Base-by-base conservation (phyloP, 2,888 invertebrate species). In the Odontocerum albicorne region DNA sequence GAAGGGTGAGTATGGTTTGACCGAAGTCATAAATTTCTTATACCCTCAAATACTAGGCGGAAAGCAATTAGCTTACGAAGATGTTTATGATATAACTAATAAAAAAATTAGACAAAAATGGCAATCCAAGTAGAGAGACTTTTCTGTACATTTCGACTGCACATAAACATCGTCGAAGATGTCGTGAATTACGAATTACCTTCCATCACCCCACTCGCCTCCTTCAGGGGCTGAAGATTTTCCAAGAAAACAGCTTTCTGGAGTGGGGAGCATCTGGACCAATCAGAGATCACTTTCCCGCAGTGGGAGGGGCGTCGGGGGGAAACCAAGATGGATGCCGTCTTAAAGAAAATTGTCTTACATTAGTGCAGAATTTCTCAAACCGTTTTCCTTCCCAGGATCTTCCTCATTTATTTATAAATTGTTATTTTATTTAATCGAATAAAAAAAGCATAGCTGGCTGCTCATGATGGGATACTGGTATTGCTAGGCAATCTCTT, bases 291-390 rank as follows among this genome's bases (percentile, higher is more conserved):
- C 33, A 20, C 32, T 10, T 21, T 31, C 31, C n/a, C 16, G 15
- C 17, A 17, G 19, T 13, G 27, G 21, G 12, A 17, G 36, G 53
- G 51, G 43, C 32, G 13, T n/a, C 32, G 46, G 20, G 32, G 58
- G 50, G 50, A 50, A 53, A 27, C 39, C 36, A 36, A 40, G 27
- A 49, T 49, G 47, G 47, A 40, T 36, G 46, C 59, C 55, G 51
- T 59, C 47, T 51, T 59, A 45, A 35, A 35, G 38, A 51, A 53
- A 49, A 33, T 46, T 35, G 22, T n/a, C 19, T 47, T 22, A n/a
- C 19, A 21, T 40, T 40, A 21, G 13, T n/a, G n/a, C n/a, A n/a
- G 4, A 40, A 13, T 21, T 40, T 19, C 40, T 21, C 20, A 16
- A 16, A 21, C 17, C 19, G 21, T 40, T 40, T 40, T 21, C 21